Conservation (phyloP, 2,797 vertebrate species). For the Malacoraja senta region DNA sequence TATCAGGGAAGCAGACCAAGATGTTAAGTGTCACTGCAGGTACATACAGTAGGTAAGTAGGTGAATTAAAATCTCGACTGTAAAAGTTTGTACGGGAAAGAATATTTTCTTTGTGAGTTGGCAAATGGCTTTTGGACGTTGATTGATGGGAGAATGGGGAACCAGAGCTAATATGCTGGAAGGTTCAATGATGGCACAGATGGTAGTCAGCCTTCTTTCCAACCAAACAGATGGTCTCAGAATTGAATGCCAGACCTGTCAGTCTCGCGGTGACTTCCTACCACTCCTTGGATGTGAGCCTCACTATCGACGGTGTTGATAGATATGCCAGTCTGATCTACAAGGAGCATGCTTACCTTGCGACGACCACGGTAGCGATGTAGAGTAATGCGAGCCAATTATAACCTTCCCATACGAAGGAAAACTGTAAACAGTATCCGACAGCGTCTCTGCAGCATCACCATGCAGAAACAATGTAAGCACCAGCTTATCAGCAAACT, state of each 20-base stretch:
- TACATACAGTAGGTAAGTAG: not conserved
- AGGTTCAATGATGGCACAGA: not conserved
- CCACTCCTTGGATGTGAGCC: not conserved
- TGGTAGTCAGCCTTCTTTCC: conserved; percentile 16
- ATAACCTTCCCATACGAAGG: not conserved
- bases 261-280: not conserved
- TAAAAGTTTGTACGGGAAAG: not conserved
- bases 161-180: not conserved
- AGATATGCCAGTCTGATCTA: not conserved
- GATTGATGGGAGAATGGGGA: not conserved
- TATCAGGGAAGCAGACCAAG: not conserved
- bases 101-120: not conserved
- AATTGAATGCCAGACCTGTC: conserved; percentile 14
- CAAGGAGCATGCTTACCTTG: not conserved
- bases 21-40: not conserved
- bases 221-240: conserved; percentile 16
- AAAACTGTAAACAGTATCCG: not conserved
- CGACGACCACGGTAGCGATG: not conserved
- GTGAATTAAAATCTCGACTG: not conserved
- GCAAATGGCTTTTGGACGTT: not conserved
- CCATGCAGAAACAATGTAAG: not conserved
- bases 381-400: not conserved
- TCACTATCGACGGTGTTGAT: conserved; percentile 10
- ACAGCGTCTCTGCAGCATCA: not conserved
- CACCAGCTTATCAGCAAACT: not conserved